Base-by-base conservation (phyloP, 2,797 vertebrate species). In the Spondyliosoma cantharus region DNA sequence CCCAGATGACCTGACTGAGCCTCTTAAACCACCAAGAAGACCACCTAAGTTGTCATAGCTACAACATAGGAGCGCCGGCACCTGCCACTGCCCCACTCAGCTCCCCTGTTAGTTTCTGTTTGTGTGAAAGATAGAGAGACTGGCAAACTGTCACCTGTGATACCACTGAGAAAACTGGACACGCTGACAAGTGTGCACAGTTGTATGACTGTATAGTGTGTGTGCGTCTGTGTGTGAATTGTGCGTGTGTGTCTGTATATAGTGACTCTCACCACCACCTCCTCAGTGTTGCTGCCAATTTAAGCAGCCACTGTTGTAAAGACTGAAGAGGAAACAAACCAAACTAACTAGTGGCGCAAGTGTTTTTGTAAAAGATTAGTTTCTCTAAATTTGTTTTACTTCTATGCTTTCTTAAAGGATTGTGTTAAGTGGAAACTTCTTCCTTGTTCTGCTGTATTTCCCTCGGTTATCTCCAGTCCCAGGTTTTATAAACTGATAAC, bases 341-440 rank as follows among this genome's bases (percentile, higher is more conserved):
- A 89, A 90, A 88, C 87, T 74, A 86, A 90, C 84, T 85, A 81
- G 84, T 86, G 87, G 85, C 69, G 80, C 79, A 79, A 80, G 74
- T 90, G 86, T 89, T 92, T 92, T 93, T 91, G 87, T 91, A 91
- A 87, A 90, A 87, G 83, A 80, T 87, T 78, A 84, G 80, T 89
- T 89, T 90, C 89, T 89, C 86, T 81, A 60, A 85, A 85, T 88
- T 86, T 75, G 66, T 91, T 93, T 90, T 87, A 85, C 86, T 83
- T 89, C 75, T 76, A 69, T 87, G 78, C 83, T 90, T 91, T 91
- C 80, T 78, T 87, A 86, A 88, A 88, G 27, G 58, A 76, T 83
- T 90, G 78, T 87, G 83, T 89, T 86, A 66, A 87, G 78, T 83
- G 80, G 68, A 81, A 13, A 81, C 59, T 48, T 78, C 68, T 86